Conservation (phyloP, 2,113 vertebrate species). For the Nyctereutes procyonoides region DNA sequence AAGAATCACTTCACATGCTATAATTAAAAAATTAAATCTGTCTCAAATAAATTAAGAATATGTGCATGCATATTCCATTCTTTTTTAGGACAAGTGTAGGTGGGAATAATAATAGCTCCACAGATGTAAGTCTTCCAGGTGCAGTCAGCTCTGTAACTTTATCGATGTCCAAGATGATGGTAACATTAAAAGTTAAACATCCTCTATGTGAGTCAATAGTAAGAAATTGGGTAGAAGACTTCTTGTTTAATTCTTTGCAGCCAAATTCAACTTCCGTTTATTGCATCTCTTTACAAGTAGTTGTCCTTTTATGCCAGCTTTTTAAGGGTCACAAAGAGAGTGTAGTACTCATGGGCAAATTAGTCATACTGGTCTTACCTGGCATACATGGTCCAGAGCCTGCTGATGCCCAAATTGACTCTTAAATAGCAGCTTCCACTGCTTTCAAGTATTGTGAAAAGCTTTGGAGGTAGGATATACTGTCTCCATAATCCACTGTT, state of each 20-base stretch:
- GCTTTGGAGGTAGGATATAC: background rate
- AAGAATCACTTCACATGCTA: background rate
- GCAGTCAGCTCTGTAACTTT: background rate
- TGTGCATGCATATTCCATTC: background rate
- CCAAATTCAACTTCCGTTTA: background rate
- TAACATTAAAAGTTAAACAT: background rate
- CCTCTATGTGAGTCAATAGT: background rate
- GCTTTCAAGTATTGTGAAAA: background rate
- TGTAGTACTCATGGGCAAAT: background rate
- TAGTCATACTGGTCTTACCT: background rate
- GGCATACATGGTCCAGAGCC: background rate
- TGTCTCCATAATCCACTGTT: background rate
- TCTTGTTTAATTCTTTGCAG: background rate
- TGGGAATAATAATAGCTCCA: background rate
- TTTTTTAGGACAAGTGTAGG: background rate
- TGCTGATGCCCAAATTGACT: background rate
- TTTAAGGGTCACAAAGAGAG: background rate
- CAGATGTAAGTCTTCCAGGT: background rate
- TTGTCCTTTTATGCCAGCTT: background rate
- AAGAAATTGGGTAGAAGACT: background rate
- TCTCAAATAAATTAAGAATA: slow-evolving; percentile 22
- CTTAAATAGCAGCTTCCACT: background rate
- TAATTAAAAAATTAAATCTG: slow-evolving; percentile 59
- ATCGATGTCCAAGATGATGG: background rate
- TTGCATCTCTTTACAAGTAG: background rate